Evolutionary conservation across 2,797 vertebrate species (phyloP), one percentile per base, ranked within the genome.

Genomic region (Semaprochilodus insignis): DNA sequence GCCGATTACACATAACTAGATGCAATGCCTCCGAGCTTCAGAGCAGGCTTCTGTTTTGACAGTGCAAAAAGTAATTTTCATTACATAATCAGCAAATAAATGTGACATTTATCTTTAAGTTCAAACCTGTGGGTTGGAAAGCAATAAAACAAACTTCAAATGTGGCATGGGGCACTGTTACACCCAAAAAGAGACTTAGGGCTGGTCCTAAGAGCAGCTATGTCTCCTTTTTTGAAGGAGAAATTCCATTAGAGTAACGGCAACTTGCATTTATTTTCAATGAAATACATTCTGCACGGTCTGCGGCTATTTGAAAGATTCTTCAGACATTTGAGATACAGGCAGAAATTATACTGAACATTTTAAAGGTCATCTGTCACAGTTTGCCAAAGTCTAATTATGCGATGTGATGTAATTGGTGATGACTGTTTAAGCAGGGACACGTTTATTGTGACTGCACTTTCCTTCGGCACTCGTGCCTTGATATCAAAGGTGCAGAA

Each of bases 1-100:
- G 80, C 40, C n/a, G 59, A 78, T 86, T 76, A 81, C 65, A 52
- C 71, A 63, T 40, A 84, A 79, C 71, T 71, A 81, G 59, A 83
- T 77, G 44, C 74, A 81, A 19, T 4, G 81, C 65, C 74, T 81
- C 54, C 36, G n/a, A 81, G 65, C 54, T 74, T 85, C 52, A 54
- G 52, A 62, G 55, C 54, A 48, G 17, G 75, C 69, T 78, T 78
- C 81, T 81, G 55, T 66, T 78, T 65, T 74, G 70, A 74, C 71
- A n/a, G 60, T 6, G 19, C 69, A 54, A 19, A 44, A 59, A 65
- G 62, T 70, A 67, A 83, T 85, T 34, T 77, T 27, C 54, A 25
- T 74, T 57, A 40, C 51, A 77, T 31, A 57, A 74, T 74, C 62
- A 48, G 19, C 10, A 6, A 81, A 54, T 25, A 77, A 67, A 78